Evolutionary conservation across 92 coral and sea anemone species (phyloP).

Genomic region (Phenganax stokvisi): DNA sequence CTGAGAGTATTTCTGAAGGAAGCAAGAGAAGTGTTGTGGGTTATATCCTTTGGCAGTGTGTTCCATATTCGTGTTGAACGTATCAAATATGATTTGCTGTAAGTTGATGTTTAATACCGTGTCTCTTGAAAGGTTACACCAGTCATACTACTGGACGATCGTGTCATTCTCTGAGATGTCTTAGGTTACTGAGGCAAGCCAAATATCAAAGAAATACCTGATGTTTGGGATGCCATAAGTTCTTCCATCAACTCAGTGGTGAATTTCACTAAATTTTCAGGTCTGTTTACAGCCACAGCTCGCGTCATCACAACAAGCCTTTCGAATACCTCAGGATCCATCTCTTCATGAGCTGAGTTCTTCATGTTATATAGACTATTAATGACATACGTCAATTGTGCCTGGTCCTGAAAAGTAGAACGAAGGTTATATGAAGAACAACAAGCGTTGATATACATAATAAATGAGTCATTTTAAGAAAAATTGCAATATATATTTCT

Average conservation of each 20-base stretch:
- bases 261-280: conserved; percentile 81
- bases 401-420: conserved; percentile 65
- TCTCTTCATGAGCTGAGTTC: conserved; percentile 40
- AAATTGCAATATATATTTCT: too few species aligned
- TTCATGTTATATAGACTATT: conserved; percentile 52
- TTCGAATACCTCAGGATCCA: conserved; percentile 85
- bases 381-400: conserved; percentile 79
- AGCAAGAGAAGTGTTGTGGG: too few species aligned
- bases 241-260: conserved; percentile 47
- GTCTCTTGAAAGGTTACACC: too few species aligned
- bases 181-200: not conserved
- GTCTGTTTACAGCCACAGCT: conserved; percentile 88
- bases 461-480: too few species aligned
- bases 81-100: too few species aligned
- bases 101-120: too few species aligned
- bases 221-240: not conserved
- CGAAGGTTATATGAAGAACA: not conserved
- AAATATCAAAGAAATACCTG: not conserved
- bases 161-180: not conserved
- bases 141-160: too few species aligned
- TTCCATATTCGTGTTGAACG: too few species aligned
- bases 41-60: too few species aligned
- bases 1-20: too few species aligned
- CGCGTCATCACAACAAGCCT: conserved; percentile 89
- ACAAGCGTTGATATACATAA: not conserved